A percentile compares a stretch with the other conserved stretches of the same genome.
phyloP scores from a whole-genome alignment of 2,113 vertebrate genomes.

The Amphiprion percula region DNA sequence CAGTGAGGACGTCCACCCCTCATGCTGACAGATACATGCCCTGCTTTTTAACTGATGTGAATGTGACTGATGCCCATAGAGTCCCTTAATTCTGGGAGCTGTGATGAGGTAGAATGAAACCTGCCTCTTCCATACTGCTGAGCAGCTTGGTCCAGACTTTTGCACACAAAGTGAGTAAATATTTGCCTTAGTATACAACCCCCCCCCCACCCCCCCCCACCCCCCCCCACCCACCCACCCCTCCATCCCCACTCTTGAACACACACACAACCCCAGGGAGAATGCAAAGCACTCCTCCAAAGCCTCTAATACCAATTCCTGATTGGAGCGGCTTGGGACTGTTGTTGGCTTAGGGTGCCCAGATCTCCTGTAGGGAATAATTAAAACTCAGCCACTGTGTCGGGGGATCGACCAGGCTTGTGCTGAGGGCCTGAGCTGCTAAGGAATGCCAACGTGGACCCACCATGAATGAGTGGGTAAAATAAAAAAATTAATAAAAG shows the following conservation, averaged over 20 bases:
- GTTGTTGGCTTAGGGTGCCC: constrained; percentile 76
- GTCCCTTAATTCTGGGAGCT: constrained; percentile 43
- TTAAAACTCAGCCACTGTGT: constrained; percentile 72
- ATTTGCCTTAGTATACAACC: constrained; percentile 66
- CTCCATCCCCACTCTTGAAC: background rate
- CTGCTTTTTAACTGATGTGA: constrained; percentile 27
- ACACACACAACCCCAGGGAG: constrained; percentile 31
- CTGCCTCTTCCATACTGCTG: constrained; percentile 53
- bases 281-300: constrained; percentile 72
- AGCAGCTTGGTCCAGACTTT: constrained; percentile 64
- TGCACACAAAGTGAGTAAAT: constrained; percentile 70
- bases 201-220: background rate
- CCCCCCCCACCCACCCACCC: too few relatives aligned
- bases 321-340: constrained; percentile 73
- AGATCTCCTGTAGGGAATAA: constrained; percentile 73
- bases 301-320: constrained; percentile 76
- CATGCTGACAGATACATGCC: background rate
- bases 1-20: background rate
- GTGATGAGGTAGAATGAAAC: constrained; percentile 80
- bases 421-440: constrained; percentile 76
- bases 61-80: constrained; percentile 32
- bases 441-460: constrained; percentile 78
- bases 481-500: constrained; percentile 1
- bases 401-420: constrained; percentile 57
- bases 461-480: constrained; percentile 48